Evolutionary conservation across 2,797 vertebrate genomes (phyloP).

Genomic region (Nannoperca obscura): DNA sequence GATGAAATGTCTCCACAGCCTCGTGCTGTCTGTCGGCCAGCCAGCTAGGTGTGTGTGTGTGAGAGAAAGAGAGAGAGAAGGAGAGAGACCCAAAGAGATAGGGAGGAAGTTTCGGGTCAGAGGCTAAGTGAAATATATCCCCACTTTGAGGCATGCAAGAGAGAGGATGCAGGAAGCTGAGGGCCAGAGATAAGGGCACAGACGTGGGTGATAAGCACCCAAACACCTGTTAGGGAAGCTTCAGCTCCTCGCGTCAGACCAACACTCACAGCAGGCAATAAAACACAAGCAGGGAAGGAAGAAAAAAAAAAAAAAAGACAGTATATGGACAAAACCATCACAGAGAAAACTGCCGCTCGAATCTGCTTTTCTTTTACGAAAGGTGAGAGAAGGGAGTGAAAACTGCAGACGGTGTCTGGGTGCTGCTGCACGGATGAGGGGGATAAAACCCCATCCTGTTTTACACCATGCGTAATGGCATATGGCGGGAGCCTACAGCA

Average conservation of each 20-base stretch:
- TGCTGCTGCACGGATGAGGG: conserved; percentile 11
- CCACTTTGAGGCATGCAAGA: conserved; percentile 77
- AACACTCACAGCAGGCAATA: conserved; percentile 71
- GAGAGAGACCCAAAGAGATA: conserved; percentile 52
- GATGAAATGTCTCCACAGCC: conserved; percentile 32
- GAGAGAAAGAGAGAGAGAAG: background rate
- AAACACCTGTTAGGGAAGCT: conserved; percentile 85
- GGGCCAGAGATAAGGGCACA: conserved; percentile 82
- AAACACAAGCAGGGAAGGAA: conserved; percentile 56
- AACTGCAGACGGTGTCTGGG: conserved; percentile 31
- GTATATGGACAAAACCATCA: conserved; percentile 49
- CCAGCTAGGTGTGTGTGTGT: background rate
- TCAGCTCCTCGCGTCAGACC: conserved; percentile 65
- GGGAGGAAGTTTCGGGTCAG: conserved; percentile 76
- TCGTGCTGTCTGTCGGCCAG: conserved; percentile 16
- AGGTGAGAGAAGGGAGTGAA: conserved; percentile 60
- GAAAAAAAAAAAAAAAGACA: conserved; percentile 30
- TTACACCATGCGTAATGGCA: conserved; percentile 83
- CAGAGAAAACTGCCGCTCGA: conserved; percentile 49
- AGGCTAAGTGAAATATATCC: conserved; percentile 88
- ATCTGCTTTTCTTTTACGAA: conserved; percentile 69
- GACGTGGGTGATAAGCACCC: conserved; percentile 82
- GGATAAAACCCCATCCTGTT: conserved; percentile 67
- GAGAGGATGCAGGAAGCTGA: conserved; percentile 87
- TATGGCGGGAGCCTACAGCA: conserved; percentile 80